A percentile compares a stretch with the other conserved stretches of the same genome.
Evolutionary conservation across 2,888 invertebrate genomes (phyloP).

Genomic region (Scelioninae gen. 1): DNA sequence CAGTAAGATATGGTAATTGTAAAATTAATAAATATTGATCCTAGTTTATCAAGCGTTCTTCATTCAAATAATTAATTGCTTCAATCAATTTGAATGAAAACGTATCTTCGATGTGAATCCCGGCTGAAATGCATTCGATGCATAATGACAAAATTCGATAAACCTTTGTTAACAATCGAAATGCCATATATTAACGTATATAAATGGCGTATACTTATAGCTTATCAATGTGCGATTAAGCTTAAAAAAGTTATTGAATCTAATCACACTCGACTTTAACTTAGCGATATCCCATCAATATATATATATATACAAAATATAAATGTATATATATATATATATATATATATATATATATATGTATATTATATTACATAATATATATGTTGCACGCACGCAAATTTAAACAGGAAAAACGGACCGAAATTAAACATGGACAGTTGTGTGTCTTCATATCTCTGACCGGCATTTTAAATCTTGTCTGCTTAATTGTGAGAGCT

Average conservation of each 20-base stretch:
- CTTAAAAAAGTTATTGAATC: slow-evolving; percentile 13
- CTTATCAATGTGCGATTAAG: slow-evolving; percentile 22
- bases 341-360: too few species aligned
- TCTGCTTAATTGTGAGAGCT: too few species aligned
- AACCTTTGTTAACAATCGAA: slow-evolving; percentile 15
- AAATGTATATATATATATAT: too few species aligned
- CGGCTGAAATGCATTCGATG: slow-evolving; percentile 2
- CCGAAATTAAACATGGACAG: too few species aligned
- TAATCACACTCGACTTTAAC: slow-evolving; percentile 12
- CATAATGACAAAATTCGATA: slow-evolving; percentile 36
- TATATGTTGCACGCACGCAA: too few species aligned
- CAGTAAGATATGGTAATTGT: neutral
- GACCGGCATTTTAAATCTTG: too few species aligned
- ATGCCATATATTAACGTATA: slow-evolving; percentile 14
- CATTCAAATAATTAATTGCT: slow-evolving; percentile 8
- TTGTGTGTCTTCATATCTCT: too few species aligned
- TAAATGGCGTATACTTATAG: neutral
- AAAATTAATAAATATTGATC: slow-evolving; percentile 18
- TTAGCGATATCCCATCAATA: slow-evolving; percentile 9
- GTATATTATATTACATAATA: too few species aligned
- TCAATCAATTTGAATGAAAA: slow-evolving; percentile 10
- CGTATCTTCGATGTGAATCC: neutral
- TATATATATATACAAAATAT: slow-evolving; percentile 27
- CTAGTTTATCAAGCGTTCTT: neutral
- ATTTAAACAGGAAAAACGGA: too few species aligned